Evolutionary conservation across 2,797 vertebrate species (phyloP), one percentile per base, ranked within the genome.

Genomic region (Lepidocolaptes lacrymiger): DNA sequence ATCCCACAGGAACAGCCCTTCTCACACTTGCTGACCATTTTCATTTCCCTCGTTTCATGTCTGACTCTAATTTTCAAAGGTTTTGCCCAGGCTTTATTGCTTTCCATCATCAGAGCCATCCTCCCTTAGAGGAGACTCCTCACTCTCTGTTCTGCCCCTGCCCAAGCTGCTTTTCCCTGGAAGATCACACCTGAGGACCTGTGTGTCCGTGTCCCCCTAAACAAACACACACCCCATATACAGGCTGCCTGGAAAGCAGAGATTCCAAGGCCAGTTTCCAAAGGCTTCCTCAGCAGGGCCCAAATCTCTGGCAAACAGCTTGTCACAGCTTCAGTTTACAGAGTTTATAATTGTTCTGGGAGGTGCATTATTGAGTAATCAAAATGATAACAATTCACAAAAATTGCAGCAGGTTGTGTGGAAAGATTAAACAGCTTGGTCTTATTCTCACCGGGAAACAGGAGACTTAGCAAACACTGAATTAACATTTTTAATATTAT

Each of bases 401-500:
- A 95, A 94, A 88, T 51, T 86, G 93, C 89, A 91, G 73, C 0
- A 11, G 73, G 75, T 68, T 94, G 78, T 43, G 66, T 10, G n/a
- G 90, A 69, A 92, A 97, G 96, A 96, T 97, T 96, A 93, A 97
- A 97, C 94, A 97, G 96, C 94, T 93, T 86, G 93, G 91, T 55
- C 87, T 91, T 91, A 67, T 46, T 85, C 96, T 96, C 93, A 1
- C 78, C 10, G 91, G 94, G 92, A 95, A 95, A 85, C 28, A 1
- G 79, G 39, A 97, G 91, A 80, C 89, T 95, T 61, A 19, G 93
- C 91, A 97, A 96, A 96, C 67, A 89, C 19, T 5, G 81, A 96
- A 97, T 97, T 97, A 97, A 96, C 91, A 97, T 97, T 97, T 97
- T 91, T 96, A 96, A 97, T 97, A 94, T 96, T 88, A 76, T 87